Base-by-base conservation (phyloP, 2,113 vertebrate genomes). In the Mugil cephalus region DNA sequence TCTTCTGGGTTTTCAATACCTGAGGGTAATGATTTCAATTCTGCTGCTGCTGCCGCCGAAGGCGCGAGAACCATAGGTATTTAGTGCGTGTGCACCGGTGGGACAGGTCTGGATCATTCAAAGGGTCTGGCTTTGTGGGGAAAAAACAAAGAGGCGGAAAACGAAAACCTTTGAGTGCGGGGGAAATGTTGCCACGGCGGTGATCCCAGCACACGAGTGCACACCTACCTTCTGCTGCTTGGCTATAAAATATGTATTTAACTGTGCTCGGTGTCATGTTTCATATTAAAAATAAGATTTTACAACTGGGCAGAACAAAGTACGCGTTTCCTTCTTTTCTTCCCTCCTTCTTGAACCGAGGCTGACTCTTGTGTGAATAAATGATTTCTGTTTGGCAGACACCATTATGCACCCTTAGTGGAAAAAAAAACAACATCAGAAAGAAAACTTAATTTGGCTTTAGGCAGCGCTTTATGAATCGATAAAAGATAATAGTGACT, bases 21-120 rank as follows among this genome's bases (percentile, higher is more conserved):
- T 54, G 14, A 12, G 53, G 64, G 69, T 69, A 74, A 80, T 80
- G 50, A 60, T 78, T 68, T 83, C 68, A 86, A 74, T 71, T 35
- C 18, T 69, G 70, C 39, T 71, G 39, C 18, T 69, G 70, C 39
- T 42, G 54, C 45, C 47, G 59, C 54, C 47, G 43, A 54, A 77
- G 68, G 46, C 74, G 50, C 6, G 24, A 21, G 21, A 74, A 24
- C 66, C n/a, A 38, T 1, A 30, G 47, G 42, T 72, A 30, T 56
- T 43, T 17, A 12, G 30, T 30, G 24, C 5, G 24, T 30, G 24
- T 30, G n/a, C 13, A 35, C 51, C 24, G 13, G 60, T 35, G 46
- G 66, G 70, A 69, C 21, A 14, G 7, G 45, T 67, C 51, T 65
- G 11, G 65, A 34, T 67, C 63, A 65, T 48, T 56, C 15, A 24